Conservation (phyloP, 2,888 invertebrate species). For the Nebria salina region DNA sequence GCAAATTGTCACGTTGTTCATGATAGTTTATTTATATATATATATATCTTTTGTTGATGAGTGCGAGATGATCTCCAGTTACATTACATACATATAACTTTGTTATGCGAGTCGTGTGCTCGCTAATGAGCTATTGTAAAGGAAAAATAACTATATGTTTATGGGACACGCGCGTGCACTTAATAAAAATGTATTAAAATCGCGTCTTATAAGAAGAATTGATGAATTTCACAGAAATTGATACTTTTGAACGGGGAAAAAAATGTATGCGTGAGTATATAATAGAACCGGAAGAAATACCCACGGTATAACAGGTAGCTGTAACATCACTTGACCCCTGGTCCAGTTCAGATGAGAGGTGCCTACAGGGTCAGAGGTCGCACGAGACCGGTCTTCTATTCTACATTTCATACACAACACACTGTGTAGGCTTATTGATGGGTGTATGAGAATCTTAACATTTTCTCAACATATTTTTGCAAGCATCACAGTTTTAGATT, state of each 20-base stretch:
- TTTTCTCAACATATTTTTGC: neutral
- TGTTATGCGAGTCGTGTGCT: neutral
- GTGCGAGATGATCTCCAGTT: slow-evolving; percentile 13
- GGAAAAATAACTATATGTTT: neutral
- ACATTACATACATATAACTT: neutral
- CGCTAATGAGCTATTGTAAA: slow-evolving; percentile 33
- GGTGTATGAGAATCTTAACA: neutral
- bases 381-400: slow-evolving; percentile 14
- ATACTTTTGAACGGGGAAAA: neutral
- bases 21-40: slow-evolving; percentile 2
- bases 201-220: too few species aligned
- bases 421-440: neutral
- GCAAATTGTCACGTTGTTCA: neutral
- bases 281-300: neutral
- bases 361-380: slow-evolving; percentile 19
- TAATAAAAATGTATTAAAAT: neutral
- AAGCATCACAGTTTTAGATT: neutral
- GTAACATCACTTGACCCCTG: slow-evolving; percentile 7
- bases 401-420: neutral
- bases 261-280: neutral
- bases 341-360: neutral
- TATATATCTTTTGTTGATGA: slow-evolving; percentile 17
- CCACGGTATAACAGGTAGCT: slow-evolving; percentile 4
- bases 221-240: too few species aligned
- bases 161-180: neutral